These are phyloP conservation scores for Menidia beryllina DNA, from an alignment of 2,113 vertebrate genomes.

Conservation along the genomic window DNA sequence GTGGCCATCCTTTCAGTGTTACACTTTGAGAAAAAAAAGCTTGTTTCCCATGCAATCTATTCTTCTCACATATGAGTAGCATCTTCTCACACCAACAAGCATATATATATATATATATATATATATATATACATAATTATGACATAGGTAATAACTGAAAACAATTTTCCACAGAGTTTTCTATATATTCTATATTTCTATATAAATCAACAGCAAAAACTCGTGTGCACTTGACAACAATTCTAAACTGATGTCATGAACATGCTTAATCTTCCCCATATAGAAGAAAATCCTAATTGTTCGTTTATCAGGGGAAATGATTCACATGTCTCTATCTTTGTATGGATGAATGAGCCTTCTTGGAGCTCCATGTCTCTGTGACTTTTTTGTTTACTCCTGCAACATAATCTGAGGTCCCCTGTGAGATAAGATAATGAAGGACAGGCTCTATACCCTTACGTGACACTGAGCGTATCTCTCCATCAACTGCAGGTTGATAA, in stretches of 20 bases:
- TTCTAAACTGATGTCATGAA: too few species aligned
- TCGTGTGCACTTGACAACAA: background rate
- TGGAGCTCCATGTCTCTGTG: conserved; percentile 48
- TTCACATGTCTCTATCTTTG: too few species aligned
- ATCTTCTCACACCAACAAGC: conserved; percentile 45
- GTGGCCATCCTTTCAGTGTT: conserved; percentile 75
- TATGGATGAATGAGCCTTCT: conserved; percentile 33
- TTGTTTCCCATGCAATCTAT: conserved; percentile 76
- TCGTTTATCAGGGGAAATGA: too few species aligned
- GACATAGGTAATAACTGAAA: too few species aligned
- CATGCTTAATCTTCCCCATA: conserved; percentile 25
- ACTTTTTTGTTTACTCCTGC: conserved; percentile 68
- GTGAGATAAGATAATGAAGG: conserved; percentile 67
- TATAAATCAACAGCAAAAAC: background rate
- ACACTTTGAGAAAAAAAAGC: conserved; percentile 58
- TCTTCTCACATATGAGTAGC: conserved; percentile 61
- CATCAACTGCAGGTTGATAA: conserved; percentile 56
- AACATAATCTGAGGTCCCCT: conserved; percentile 68
- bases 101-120: conserved; percentile 17
- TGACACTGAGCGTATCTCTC: conserved; percentile 61
- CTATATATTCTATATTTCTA: background rate
- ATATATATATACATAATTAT: background rate
- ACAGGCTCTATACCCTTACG: conserved; percentile 53
- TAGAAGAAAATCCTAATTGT: conserved; percentile 4
- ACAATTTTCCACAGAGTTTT: too few species aligned